These are phyloP conservation scores for Siphlonurus alternatus DNA, from an alignment of 2,888 invertebrate species.

Conservation along the genomic window DNA sequence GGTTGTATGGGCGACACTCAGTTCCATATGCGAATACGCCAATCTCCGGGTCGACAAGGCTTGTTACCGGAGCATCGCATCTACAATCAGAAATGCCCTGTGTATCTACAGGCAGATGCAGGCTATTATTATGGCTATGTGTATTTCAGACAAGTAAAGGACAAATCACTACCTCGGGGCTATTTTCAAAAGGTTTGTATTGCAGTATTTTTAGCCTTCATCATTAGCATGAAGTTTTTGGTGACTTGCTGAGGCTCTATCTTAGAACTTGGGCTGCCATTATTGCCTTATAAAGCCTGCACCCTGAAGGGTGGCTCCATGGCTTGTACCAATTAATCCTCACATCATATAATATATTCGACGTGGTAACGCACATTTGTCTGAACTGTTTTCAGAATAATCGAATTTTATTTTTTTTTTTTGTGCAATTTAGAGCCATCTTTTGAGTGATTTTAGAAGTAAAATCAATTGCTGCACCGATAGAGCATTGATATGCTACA, in stretches of 20 bases:
- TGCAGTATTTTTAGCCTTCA: background rate
- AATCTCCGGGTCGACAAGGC: constrained; percentile 36
- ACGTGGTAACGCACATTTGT: too few species aligned
- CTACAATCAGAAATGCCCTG: constrained; percentile 64
- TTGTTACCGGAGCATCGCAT: constrained; percentile 37
- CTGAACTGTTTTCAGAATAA: too few species aligned
- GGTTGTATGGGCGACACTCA: constrained; percentile 98
- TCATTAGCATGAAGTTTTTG: too few species aligned
- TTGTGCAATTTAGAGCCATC: too few species aligned
- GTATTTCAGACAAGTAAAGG: constrained; percentile 94
- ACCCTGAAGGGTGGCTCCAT: too few species aligned
- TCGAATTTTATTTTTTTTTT: too few species aligned
- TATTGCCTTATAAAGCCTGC: constrained; percentile 5
- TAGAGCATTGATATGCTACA: too few species aligned
- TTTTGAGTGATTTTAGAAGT: too few species aligned
- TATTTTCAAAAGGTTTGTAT: constrained; percentile 87
- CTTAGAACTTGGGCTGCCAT: constrained; percentile 1
- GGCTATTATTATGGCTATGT: constrained; percentile 95
- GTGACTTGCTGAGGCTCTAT: too few species aligned
- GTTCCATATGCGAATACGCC: constrained; percentile 83
- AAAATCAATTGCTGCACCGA: too few species aligned
- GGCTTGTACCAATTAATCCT: too few species aligned
- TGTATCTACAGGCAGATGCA: constrained; percentile 59
- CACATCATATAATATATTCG: too few species aligned
- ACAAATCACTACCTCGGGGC: constrained; percentile 77